Conservation (phyloP, 2,888 invertebrate genomes). For the Aporophyla nigra region DNA sequence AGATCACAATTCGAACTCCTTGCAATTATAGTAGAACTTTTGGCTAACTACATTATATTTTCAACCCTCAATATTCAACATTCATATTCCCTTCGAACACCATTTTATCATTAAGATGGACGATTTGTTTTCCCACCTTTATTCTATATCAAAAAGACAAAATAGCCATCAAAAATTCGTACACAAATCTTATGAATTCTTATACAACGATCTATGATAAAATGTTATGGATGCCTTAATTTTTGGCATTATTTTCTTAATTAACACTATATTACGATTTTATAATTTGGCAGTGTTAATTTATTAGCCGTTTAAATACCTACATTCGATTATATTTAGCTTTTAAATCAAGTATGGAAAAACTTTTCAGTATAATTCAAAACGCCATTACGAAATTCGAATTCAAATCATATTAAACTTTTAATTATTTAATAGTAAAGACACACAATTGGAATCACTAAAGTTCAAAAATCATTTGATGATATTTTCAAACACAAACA, state of each 20-base stretch:
- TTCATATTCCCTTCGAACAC: constrained; percentile 69
- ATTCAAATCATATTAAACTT: constrained; percentile 56
- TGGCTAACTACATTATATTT: constrained; percentile 76
- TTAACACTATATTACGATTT: constrained; percentile 78
- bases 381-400: constrained; percentile 53
- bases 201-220: constrained; percentile 77
- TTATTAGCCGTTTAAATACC: constrained; percentile 76
- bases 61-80: constrained; percentile 68
- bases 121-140: constrained; percentile 76
- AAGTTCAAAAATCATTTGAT: constrained; percentile 76
- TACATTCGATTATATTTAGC: constrained; percentile 62
- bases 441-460: constrained; percentile 65
- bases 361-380: constrained; percentile 53
- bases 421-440: constrained; percentile 61
- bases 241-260: constrained; percentile 77
- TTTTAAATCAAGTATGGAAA: constrained; percentile 56
- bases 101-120: constrained; percentile 77
- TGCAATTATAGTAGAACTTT: constrained; percentile 72
- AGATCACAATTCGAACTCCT: constrained; percentile 85
- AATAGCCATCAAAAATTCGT: constrained; percentile 88
- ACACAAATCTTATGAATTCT: constrained; percentile 81
- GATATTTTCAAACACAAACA: constrained; percentile 77
- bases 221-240: constrained; percentile 74
- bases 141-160: constrained; percentile 81
- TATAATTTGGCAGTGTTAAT: constrained; percentile 89